phyloP scores from a whole-genome alignment of 2,797 vertebrate genomes.

The Leptatherina wallacei region DNA sequence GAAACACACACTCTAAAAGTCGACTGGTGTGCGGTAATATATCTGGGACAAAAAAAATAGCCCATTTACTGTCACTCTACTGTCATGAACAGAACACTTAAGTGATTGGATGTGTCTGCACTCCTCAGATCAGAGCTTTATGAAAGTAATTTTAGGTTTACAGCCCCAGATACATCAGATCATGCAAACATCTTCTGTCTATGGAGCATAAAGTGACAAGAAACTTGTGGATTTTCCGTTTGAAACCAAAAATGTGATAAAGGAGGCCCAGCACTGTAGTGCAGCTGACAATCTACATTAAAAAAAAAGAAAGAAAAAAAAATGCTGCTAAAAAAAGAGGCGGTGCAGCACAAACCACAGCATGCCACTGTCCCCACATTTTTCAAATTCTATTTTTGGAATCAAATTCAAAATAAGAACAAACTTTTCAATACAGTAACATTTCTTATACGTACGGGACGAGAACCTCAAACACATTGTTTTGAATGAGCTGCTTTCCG shows the following conservation, averaged over 20 bases:
- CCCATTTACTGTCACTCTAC: not conserved
- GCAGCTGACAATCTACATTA: not conserved
- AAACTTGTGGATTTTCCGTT: not conserved
- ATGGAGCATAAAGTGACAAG: not conserved
- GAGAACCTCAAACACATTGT: slow-evolving; percentile 97
- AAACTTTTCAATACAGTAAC: not conserved
- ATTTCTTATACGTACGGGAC: slow-evolving; percentile 91
- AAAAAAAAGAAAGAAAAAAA: not conserved
- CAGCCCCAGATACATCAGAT: not conserved
- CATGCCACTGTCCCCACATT: not conserved
- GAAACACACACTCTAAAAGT: not conserved
- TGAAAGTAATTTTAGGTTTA: not conserved
- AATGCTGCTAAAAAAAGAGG: not conserved
- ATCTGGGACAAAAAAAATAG: not conserved
- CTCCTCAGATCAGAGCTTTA: not conserved
- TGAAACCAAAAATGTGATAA: not conserved
- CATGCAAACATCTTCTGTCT: not conserved
- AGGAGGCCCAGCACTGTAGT: not conserved
- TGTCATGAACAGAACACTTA: not conserved
- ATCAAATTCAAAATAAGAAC: not conserved
- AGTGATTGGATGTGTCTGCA: not conserved
- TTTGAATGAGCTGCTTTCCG: slow-evolving; percentile 98
- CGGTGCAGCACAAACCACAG: not conserved
- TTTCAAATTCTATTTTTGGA: not conserved
- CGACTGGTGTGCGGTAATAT: not conserved